Base-by-base conservation (phyloP, 1,140 invertebrate species). In the Tetramorium alpestre region DNA sequence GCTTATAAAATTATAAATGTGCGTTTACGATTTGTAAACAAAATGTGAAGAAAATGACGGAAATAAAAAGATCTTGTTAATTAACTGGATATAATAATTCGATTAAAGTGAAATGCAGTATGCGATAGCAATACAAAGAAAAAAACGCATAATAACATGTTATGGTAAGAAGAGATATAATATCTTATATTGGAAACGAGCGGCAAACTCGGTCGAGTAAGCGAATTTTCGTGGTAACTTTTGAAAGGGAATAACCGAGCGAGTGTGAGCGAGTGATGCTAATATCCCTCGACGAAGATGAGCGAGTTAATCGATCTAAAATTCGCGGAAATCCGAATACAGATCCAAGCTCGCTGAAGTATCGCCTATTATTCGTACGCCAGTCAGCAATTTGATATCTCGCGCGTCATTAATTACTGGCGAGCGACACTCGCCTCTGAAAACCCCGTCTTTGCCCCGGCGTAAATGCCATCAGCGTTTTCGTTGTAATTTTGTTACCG, bases 401-500 rank as follows among this genome's bases (percentile, higher is more conserved):
- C 41, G 69, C 69, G 41, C 54, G 80, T 56, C 69, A 73, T 84
- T 84, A 84, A 84, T 84, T 84, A 84, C 69, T 60, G 28, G 69
- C 41, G 69, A 56, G 8, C 25, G 54, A 22, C 22, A 22, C 22
- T 11, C 80, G 51, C 64, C 49, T 82, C 11, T 84, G 54, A 75
- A 84, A 84, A 56, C 11, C 38, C 25, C 78, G 41, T 25, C 69
- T 84, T 56, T 58, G 67, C 16, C n/a, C 25, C 25, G 44, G 38
- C 33, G 18, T 49, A 75, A 84, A 75, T 84, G 54, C 69, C 80
- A 84, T 75, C 69, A 84, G 69, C 54, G 8, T 84, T 84, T 84
- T 84, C 80, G 41, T 82, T 47, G 80, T 82, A 47, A 82, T 82
- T 82, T 82, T 82, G 67, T 84, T 84, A 56, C 65, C 65, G 65